phyloP scores from a whole-genome alignment of 2,113 vertebrate genomes.

The Hippocampus abdominalis region DNA sequence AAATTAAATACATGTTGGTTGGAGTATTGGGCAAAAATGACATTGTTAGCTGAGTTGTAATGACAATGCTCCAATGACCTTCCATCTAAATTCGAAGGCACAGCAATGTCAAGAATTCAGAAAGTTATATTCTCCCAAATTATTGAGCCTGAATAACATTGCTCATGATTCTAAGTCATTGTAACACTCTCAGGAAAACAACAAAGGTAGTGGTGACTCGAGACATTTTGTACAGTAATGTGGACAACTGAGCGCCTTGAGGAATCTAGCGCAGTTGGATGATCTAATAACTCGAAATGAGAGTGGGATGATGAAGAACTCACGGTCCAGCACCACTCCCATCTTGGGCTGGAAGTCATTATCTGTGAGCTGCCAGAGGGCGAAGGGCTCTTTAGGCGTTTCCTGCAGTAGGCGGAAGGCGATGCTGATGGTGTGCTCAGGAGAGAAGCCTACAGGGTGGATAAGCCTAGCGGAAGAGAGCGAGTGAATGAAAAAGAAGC shows the following conservation, averaged over 20 bases:
- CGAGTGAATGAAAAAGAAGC: background rate
- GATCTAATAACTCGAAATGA: background rate
- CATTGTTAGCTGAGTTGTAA: background rate
- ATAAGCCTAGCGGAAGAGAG: conserved; percentile 70
- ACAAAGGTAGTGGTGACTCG: background rate
- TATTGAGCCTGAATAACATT: background rate
- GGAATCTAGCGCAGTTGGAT: background rate
- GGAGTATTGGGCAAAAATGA: too few species aligned
- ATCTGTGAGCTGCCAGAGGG: conserved; percentile 87
- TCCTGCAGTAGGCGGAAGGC: conserved; percentile 84
- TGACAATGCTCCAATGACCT: background rate
- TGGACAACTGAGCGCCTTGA: background rate
- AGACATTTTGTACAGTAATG: background rate
- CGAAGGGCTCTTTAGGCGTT: conserved; percentile 80
- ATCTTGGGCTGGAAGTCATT: conserved; percentile 87
- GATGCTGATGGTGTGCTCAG: conserved; percentile 81
- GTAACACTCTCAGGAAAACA: background rate
- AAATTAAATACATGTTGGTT: background rate
- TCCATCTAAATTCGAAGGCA: background rate
- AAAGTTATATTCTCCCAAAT: too few species aligned
- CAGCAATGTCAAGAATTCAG: too few species aligned
- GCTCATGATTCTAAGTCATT: background rate
- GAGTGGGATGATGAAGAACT: conserved; percentile 40
- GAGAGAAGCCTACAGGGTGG: conserved; percentile 76
- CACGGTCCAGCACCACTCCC: conserved; percentile 86